Base-by-base conservation (phyloP, 2,888 invertebrate species). In the Agapetus fuscipes region DNA sequence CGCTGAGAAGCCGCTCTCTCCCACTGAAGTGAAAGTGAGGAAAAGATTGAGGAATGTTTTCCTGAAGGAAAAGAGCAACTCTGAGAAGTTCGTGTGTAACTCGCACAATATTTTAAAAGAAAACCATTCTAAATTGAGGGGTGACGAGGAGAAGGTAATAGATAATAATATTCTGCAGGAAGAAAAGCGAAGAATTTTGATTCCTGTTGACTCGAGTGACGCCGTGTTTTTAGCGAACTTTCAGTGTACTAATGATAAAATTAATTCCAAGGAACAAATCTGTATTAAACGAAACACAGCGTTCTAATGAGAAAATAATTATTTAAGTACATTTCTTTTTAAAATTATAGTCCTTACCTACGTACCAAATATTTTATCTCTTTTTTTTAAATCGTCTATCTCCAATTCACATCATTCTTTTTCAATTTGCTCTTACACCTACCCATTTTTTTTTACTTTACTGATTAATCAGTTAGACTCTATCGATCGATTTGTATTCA, bases 21-120 rank as follows among this genome's bases (percentile, higher is more conserved):
- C 46, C 4, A 36, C 38, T 3, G 46, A 46, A 24, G 27, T 33
- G n/a, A 46, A 46, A 20, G 36, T 39, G 9, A 43, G 43, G 17
- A 43, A 41, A 27, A 40, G 39, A 15, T 37, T 37, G 14, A 36
- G 43, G 15, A 40, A 37, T n/a, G 30, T 43, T 7, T 34, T 41
- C 16, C 34, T 41, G 3, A 41, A 41, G 26, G 44, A 41, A 20
- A 20, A 20, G 9, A 20, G 9, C 4, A 20, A 20, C 9, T 20
- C 20, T 20, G 5, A 4, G 20, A 9, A 6, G 20, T 9, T 20
- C 20, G 20, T 6, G 9, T 6, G 20, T 20, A 20, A n/a, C n/a
- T n/a, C n/a, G n/a, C n/a, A n/a, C n/a, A n/a, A n/a, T n/a, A n/a
- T n/a, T n/a, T n/a, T n/a, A n/a, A n/a, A n/a, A n/a, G n/a, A n/a